Percentiles rank a stretch among this genome's conserved stretches.
phyloP scores from a whole-genome alignment of 2,113 vertebrate species.

The Dolichallabes microphthalmus region DNA sequence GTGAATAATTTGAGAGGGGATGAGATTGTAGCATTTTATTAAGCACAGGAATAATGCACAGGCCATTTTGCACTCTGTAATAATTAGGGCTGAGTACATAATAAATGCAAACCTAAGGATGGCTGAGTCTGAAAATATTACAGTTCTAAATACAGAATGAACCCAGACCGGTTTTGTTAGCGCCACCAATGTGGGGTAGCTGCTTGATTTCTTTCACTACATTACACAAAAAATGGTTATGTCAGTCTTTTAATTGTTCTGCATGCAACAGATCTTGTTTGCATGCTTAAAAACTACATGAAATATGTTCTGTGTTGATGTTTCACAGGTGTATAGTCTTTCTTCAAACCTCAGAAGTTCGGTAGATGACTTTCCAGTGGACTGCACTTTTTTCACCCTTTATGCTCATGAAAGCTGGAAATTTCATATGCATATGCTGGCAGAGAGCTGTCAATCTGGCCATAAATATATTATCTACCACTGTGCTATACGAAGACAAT shows the following conservation, averaged over 20 bases:
- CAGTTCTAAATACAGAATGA: not conserved
- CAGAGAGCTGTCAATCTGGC: constrained; percentile 47
- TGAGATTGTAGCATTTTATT: constrained; percentile 35
- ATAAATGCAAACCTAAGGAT: constrained; percentile 5
- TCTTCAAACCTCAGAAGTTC: constrained; percentile 44
- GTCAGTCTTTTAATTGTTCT: constrained; percentile 25
- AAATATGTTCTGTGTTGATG: constrained; percentile 39
- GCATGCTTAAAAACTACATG: constrained; percentile 44
- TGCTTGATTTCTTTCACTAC: constrained; percentile 3
- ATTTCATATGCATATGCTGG: constrained; percentile 49
- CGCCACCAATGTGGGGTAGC: not conserved
- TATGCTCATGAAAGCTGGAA: constrained; percentile 44
- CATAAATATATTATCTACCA: constrained; percentile 48
- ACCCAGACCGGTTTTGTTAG: not conserved
- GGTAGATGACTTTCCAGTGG: constrained; percentile 27
- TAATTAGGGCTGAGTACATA: constrained; percentile 3
- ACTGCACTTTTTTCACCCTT: constrained; percentile 31
- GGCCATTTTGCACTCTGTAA: constrained; percentile 25
- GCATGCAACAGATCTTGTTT: constrained; percentile 45
- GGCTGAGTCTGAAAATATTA: not conserved
- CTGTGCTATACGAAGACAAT: constrained; percentile 50
- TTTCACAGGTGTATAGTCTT: constrained; percentile 48
- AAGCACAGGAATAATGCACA: constrained; percentile 15
- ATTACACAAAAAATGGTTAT: not conserved
- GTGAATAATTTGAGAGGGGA: not conserved